Percentiles rank a stretch among this genome's conserved stretches.
phyloP scores from a whole-genome alignment of 2,113 vertebrate genomes.

The Thalassarche chlororhynchos region DNA sequence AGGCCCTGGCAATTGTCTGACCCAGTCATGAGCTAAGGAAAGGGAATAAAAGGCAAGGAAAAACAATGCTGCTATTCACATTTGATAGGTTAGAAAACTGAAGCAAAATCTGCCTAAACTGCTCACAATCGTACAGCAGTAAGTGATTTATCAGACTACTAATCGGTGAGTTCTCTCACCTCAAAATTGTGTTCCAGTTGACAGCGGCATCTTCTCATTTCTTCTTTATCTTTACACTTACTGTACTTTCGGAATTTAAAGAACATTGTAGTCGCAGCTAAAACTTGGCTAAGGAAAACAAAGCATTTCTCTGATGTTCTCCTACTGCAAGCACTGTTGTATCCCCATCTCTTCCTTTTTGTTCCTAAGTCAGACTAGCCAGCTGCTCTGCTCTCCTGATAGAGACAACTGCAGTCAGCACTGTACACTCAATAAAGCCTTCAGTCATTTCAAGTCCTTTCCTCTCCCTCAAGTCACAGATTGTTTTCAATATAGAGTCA shows the following conservation, averaged over 20 bases:
- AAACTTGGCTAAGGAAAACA: accelerated
- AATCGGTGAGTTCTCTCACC: neutral
- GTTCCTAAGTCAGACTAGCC: neutral
- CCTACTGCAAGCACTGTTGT: neutral
- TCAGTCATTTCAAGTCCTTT: neutral
- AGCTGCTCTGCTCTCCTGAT: neutral
- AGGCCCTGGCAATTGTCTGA: neutral
- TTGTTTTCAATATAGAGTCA: neutral
- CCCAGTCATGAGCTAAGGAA: neutral
- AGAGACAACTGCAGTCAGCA: neutral
- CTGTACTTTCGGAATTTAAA: neutral
- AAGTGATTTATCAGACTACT: neutral
- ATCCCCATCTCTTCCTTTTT: neutral
- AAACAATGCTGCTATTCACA: neutral
- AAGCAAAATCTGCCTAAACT: neutral
- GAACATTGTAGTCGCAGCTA: neutral
- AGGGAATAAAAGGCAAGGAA: neutral
- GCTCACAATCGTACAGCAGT: neutral
- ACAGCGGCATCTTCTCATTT: neutral
- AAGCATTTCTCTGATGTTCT: neutral
- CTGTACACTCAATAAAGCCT: neutral
- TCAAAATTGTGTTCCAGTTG: neutral
- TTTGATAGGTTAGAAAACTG: neutral
- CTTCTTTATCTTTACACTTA: neutral
- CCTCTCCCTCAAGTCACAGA: neutral